Evolutionary conservation across 1,140 invertebrate species (phyloP).

Genomic region (Zaprionus vittiger): DNA sequence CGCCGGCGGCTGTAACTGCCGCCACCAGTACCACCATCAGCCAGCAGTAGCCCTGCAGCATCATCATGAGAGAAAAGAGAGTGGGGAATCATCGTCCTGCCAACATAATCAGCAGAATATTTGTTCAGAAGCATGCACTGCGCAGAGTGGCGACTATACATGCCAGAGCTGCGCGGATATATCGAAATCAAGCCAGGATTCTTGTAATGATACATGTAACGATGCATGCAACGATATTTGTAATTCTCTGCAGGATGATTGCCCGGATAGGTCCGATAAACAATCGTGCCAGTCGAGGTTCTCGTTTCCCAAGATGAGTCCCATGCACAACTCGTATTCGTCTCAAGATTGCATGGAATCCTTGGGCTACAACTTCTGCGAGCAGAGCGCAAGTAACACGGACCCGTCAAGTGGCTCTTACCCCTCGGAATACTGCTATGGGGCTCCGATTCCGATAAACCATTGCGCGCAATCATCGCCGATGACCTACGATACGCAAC

Average conservation of each 20-base stretch:
- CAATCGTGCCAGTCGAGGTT: neutral
- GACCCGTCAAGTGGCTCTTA: neutral
- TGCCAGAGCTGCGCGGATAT: neutral
- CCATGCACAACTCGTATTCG: neutral
- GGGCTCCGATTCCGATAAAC: neutral
- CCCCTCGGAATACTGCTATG: neutral
- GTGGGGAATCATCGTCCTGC: neutral
- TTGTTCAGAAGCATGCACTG: too few relatives aligned
- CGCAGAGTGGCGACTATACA: too few relatives aligned
- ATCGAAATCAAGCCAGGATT: neutral
- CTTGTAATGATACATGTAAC: too few relatives aligned
- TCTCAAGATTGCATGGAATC: neutral
- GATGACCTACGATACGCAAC: too few relatives aligned
- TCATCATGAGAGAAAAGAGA: neutral
- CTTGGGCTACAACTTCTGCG: neutral
- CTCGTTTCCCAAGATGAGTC: neutral
- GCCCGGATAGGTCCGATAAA: neutral
- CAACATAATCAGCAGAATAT: neutral
- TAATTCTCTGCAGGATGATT: too few relatives aligned
- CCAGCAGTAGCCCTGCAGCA: too few relatives aligned
- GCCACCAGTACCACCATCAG: neutral
- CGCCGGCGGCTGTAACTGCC: neutral
- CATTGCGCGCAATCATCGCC: neutral
- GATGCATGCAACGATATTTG: too few relatives aligned
- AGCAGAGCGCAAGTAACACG: neutral